Evolutionary conservation across 2,113 vertebrate species (phyloP), one percentile per base, ranked within the genome.

Genomic region (Picathartes gymnocephalus): DNA sequence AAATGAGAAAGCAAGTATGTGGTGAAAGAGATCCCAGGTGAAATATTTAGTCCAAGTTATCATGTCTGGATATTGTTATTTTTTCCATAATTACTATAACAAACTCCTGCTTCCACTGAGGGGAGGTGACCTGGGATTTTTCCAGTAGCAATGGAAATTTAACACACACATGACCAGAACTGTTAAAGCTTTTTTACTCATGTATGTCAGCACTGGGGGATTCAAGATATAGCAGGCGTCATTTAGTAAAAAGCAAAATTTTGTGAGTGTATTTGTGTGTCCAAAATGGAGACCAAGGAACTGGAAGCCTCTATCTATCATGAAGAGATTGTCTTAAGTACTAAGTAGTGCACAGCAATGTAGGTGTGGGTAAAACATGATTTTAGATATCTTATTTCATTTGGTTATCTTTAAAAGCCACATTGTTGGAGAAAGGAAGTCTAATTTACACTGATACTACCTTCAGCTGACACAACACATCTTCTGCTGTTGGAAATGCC

Each of bases 41-140:
- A 94, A 95, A 95, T 80, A 92, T 88, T 68, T 85, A 54, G 48
- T 96, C 92, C 93, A 96, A 70, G 53, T 77, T 89, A 92, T 94
- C 62, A 56, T 60, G 87, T 92, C 94, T 97, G 88, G 86, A 93
- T 92, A 88, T 68, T 95, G 87, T 94, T 96, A 93, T 85, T 91
- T 96, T 97, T 96, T 96, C 90, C 93, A 65, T 90, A 81, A 96
- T 90, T 93, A 58, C 81, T 92, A 66, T 82, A 96, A 86, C 89
- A 96, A 97, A 74, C 35, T 90, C 40, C 62, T 95, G 58, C 76
- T 94, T 92, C 78, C 82, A 92, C 71, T 2, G 3, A 90, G 70
- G 86, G 90, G 93, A 95, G 48, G 78, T 88, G 61, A 94, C 61
- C 60, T 94, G 82, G 86, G 72, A 80, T 72, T 79, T 82, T 92